phyloP scores from a whole-genome alignment of 2,888 invertebrate genomes.

The Volucella zonaria region DNA sequence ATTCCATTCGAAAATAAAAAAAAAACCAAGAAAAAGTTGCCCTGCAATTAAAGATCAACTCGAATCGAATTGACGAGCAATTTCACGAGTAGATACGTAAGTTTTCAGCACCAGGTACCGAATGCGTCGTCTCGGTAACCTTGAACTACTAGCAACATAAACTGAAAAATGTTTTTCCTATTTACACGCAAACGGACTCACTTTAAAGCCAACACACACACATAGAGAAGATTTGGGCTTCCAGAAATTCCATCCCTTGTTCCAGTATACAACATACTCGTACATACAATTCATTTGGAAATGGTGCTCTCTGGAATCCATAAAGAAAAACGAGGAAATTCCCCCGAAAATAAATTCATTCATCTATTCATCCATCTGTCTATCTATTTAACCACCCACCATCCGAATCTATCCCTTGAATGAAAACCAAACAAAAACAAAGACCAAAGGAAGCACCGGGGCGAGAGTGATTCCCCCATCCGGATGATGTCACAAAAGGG shows the following conservation, averaged over 20 bases:
- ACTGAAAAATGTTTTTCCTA: constrained; percentile 30
- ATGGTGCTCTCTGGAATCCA: constrained; percentile 2
- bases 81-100: constrained; percentile 3
- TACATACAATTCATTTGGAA: constrained; percentile 47
- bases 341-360: constrained; percentile 35
- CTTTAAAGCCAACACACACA: constrained; percentile 36
- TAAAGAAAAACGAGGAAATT: constrained; percentile 8
- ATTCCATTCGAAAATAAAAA: not conserved
- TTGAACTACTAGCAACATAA: constrained; percentile 70
- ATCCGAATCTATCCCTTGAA: not conserved
- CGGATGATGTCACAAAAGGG: constrained; percentile 12
- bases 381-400: not conserved
- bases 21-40: constrained; percentile 11
- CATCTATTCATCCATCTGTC: not conserved
- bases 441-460: constrained; percentile 31
- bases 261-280: not conserved
- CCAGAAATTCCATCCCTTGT: constrained; percentile 54
- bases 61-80: constrained; percentile 41
- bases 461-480: constrained; percentile 26
- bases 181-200: not conserved
- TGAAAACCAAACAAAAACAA: constrained; percentile 6
- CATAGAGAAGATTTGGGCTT: constrained; percentile 7
- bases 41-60: constrained; percentile 60
- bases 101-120: constrained; percentile 56
- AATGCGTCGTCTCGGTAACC: constrained; percentile 71